Evolutionary conservation across 2,888 invertebrate genomes (phyloP), one percentile per base, ranked within the genome.

Genomic region (Xanthia togata): DNA sequence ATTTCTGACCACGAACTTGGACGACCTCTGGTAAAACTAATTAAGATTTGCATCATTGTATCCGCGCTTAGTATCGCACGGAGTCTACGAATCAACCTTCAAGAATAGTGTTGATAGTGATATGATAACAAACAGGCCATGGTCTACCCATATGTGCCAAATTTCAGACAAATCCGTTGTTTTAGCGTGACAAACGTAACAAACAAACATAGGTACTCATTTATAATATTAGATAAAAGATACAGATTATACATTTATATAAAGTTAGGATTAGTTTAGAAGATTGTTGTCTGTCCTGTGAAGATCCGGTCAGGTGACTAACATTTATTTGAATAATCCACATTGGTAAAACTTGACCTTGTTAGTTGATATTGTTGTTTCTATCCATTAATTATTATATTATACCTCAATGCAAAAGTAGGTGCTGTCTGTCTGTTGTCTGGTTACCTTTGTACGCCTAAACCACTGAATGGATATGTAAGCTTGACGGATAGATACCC

Each of bases 241-340:
- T 31, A 2, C 1, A 31, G 31, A 31, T 31, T 31, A 31, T 31
- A n/a, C n/a, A n/a, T n/a, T n/a, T n/a, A 31, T 31, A 31, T 2
- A 31, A 31, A 31, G 20, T 50, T 20, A 50, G 20, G 47, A 47
- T 50, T 50, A 6, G 20, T 50, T 50, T 50, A 20, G 20, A 50
- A 20, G 50, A 50, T 50, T 50, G 50, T 50, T 20, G 50, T 8
- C 26, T 5, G 14, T 62, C 23, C 26, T 11, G 31, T 53, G 26
- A 23, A 11, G 70, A 60, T 35, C 67, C 12, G n/a, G 62, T 62
- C 41, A n/a, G 53, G 41, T 53, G 31, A 75, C 74, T 75, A 44
- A 17, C 62, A 75, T 75, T 74, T 53, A 3, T 41, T 12, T 41
- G 8, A 64, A 44, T 47, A 26, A 44, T 26, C 26, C 20, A 26